Base-by-base conservation (phyloP, 2,888 invertebrate genomes). In the Punctoribates punctum region DNA sequence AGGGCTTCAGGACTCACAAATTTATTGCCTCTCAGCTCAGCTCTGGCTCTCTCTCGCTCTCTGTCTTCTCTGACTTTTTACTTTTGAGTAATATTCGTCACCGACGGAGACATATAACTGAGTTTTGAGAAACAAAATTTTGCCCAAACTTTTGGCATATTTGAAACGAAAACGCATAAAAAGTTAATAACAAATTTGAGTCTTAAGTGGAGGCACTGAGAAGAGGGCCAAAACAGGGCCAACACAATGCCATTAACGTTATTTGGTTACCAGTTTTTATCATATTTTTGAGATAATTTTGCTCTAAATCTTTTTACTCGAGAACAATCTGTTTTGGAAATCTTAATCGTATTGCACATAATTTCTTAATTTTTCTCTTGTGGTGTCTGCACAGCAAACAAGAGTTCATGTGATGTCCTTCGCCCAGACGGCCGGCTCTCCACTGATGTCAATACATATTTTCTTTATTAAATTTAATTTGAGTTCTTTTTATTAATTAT, bases 391-490 rank as follows among this genome's bases (percentile, higher is more conserved):
- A 34, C 34, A 34, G 34, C 3, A 34, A 34, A 34, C 34, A 34
- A 34, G n/a, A n/a, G 34, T 34, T 34, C 34, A 34, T 34, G 8
- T 34, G 4, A 34, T 34, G 34, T 34, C 34, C 34, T 34, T 48
- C 3, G n/a, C 3, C 57, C 20, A 57, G n/a, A 57, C 57, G 20
- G 57, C 3, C 70, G 34, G 34, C 34, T 46, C 46, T 23, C 6
- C 8, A 70, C 5, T 70, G 42, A 42, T 70, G 70, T 70, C 38
- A 70, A 70, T 70, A 70, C 70, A 70, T 70, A 70, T 70, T 70
- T 70, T 46, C 15, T 9, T 46, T 23, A 23, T 23, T 25, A 46
- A 46, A 20, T 46, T 46, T 46, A 34, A 23, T 70, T 42, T 70
- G 4, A 67, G n/a, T 65, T 65, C 1, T n/a, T 70, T 70, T 70